Evolutionary conservation across 2,888 invertebrate species (phyloP), one percentile per base, ranked within the genome.

Genomic region (Cheilosia soror): DNA sequence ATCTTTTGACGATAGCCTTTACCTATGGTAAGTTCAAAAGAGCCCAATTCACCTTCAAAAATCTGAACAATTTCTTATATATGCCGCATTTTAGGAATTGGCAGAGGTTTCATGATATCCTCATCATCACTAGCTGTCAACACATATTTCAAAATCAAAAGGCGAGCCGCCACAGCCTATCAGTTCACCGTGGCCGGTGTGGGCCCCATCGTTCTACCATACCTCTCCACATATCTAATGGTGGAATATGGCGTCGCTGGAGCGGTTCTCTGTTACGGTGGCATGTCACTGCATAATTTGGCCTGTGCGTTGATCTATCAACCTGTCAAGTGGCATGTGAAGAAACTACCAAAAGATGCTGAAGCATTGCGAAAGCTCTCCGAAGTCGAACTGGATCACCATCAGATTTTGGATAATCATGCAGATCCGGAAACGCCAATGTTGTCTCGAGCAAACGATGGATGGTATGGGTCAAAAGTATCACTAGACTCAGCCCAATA

Each of bases 271-370:
- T 93, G 96, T 33, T 94, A 96, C 88, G 93, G 95, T 20, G 96
- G 94, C 4, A 93, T 96, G 76, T 93, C 95, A 1, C 92, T 95
- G 69, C 95, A 96, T 89, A 94, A 95, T 0, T 91, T 96, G 63
- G 94, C 94, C 31, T 95, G 95, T 87, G 94, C 95, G 2, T 92
- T 95, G 76, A 91, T 96, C 66, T 92, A 96, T 53, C 96, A 96
- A 89, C 96, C 96, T 3, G 95, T 96, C 0, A 94, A 95, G 90
- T 95, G 95, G 95, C 96, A 96, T 89, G 92, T 94, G 4, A 94
- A 94, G 89, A 93, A 92, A 88, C 93, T 78, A 92, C 93, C 7
- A 0, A 85, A 63, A 33, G 90, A 90, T 40, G 88, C 88, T 0
- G 90, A 90, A 80, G 89, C 89, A 4, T 37, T 86, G 33, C 69